Conservation (phyloP, 2,888 invertebrate species). For the Odontocolon sp. region DNA sequence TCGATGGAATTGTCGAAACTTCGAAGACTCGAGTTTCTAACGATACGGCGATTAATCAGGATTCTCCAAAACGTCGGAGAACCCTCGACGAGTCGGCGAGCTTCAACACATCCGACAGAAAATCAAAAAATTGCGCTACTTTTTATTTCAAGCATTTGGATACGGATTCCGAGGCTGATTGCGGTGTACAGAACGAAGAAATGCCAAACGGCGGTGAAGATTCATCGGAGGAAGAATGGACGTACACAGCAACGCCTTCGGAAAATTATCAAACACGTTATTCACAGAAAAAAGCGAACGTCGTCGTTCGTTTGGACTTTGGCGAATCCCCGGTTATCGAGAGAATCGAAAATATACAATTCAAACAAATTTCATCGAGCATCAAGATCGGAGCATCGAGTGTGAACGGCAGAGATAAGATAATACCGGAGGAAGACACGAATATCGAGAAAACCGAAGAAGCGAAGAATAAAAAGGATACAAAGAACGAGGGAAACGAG, state of each 20-base stretch:
- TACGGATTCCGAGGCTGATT: constrained; percentile 90
- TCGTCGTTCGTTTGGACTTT: constrained; percentile 74
- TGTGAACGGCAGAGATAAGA: constrained; percentile 60
- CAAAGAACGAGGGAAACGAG: constrained; percentile 77
- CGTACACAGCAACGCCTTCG: constrained; percentile 81
- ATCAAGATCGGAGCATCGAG: constrained; percentile 49
- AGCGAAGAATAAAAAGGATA: constrained; percentile 77
- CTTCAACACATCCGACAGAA: constrained; percentile 85
- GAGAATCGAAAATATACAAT: constrained; percentile 58
- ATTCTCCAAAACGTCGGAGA: constrained; percentile 68
- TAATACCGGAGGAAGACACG: constrained; percentile 53
- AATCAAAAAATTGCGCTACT: constrained; percentile 91
- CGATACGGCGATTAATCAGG: constrained; percentile 35
- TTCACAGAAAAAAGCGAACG: constrained; percentile 70
- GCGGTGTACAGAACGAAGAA: constrained; percentile 70
- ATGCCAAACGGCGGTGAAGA: constrained; percentile 81
- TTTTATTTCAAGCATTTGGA: constrained; percentile 94
- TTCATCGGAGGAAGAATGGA: constrained; percentile 88
- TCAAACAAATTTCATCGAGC: constrained; percentile 23
- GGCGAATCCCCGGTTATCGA: constrained; percentile 66
- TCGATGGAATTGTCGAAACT: constrained; percentile 68
- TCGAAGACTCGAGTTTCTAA: constrained; percentile 30
- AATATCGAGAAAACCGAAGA: constrained; percentile 76
- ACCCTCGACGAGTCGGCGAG: constrained; percentile 70
- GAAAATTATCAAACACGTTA: constrained; percentile 61